Percentiles rank a stretch among this genome's conserved stretches.
Conservation (phyloP, 2,888 invertebrate species). For the Ochropacha duplaris region DNA sequence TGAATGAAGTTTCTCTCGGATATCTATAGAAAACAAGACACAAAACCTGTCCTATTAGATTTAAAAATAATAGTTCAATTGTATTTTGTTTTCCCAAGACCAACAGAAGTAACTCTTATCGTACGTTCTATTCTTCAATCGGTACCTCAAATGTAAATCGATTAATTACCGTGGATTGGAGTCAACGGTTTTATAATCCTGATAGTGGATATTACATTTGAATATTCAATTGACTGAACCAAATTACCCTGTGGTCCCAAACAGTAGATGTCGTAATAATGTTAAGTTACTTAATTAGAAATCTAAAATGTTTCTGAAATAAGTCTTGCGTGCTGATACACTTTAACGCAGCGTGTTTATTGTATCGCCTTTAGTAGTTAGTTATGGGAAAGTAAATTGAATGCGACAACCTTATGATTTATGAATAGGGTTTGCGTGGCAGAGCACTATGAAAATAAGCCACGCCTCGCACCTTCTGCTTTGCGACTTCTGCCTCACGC, state of each 20-base stretch:
- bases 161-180: background rate
- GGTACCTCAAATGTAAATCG: background rate
- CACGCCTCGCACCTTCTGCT: constrained; percentile 19
- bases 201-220: background rate
- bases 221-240: background rate
- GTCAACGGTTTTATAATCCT: background rate
- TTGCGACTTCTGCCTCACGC: constrained; percentile 10
- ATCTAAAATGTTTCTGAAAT: background rate
- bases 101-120: no score
- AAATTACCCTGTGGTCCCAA: background rate
- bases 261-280: no score
- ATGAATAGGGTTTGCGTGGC: constrained; percentile 30
- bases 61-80: no score
- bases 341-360: background rate
- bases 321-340: background rate
- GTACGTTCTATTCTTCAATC: no score
- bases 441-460: constrained; percentile 19
- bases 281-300: no score
- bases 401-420: constrained; percentile 27
- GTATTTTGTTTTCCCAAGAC: no score
- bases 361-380: background rate
- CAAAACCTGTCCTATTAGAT: background rate
- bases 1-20: no score
- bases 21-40: background rate
- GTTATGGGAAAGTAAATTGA: constrained; percentile 7